Base-by-base conservation (phyloP, 2,888 invertebrate genomes). In the Byasa hedistus region DNA sequence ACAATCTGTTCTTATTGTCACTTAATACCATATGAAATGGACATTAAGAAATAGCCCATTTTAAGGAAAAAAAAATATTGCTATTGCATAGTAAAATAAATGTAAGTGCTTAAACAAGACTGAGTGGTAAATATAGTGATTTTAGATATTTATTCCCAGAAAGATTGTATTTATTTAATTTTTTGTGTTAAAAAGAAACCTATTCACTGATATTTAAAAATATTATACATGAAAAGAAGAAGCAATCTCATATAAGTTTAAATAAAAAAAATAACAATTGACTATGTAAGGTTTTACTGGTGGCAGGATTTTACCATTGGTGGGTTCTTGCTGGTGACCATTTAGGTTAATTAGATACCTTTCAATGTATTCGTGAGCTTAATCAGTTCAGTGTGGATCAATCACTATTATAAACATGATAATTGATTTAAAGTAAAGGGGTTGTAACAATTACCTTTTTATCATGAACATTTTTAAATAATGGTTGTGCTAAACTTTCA, bases 401-500 rank as follows among this genome's bases (percentile, higher is more conserved):
- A 48, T 19, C n/a, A 1, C 2, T 48, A 19, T 48, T 5, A n/a
- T 48, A 8, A 48, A 12, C 3, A 7, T 3, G 10, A 5, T 12
- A 5, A n/a, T n/a, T 48, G 19, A 1, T 48, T 48, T n/a, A 48
- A n/a, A 48, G 1, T 48, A 19, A 48, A n/a, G 8, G 2, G 8
- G 19, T 15, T 39, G 2, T 48, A 54, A 54, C 12, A 10, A 22
- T 64, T 80, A 96, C 96, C 93, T 95, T 96, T 75, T 93, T 93
- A 78, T 96, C 94, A 78, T 94, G 94, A 72, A 95, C 94, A 81
- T 94, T 93, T 71, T 94, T 92, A 80, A 94, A 95, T 64, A 98
- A 88, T 19, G 98, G 98, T 80, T 96, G 96, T 63, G 96, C 96
- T 78, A 98, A 86, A 80, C 94, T 94, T 86, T 97, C 96, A 74